Evolutionary conservation across 2,113 vertebrate species (phyloP).

Genomic region (Pogonocichla stellata): DNA sequence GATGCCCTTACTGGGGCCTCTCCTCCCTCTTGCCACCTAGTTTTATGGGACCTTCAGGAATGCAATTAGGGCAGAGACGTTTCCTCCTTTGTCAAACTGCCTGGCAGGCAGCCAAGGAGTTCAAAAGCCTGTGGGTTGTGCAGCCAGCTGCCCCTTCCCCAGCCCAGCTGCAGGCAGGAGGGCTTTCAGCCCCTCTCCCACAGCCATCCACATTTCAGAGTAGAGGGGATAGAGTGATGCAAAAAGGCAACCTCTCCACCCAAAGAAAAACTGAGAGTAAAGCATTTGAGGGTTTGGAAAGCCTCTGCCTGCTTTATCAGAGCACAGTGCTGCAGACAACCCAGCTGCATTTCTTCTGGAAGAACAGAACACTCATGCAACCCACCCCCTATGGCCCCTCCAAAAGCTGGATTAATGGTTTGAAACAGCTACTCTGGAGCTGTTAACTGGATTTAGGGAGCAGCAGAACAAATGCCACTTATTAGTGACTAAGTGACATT

Average conservation of each 20-base stretch:
- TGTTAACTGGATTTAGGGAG: background rate
- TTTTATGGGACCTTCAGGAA: constrained; percentile 54
- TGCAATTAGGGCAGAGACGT: constrained; percentile 43
- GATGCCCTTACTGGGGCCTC: constrained; percentile 28
- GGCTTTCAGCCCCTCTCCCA: background rate
- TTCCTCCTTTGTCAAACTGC: constrained; percentile 32
- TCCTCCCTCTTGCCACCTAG: background rate
- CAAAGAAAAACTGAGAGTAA: background rate
- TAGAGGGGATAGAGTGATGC: background rate
- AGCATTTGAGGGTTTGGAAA: background rate
- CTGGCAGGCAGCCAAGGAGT: constrained; percentile 27
- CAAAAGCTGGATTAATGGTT: background rate
- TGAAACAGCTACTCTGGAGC: background rate
- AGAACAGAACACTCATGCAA: background rate
- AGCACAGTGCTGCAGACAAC: background rate
- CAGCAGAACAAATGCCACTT: background rate
- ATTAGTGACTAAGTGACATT: background rate
- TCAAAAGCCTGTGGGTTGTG: background rate
- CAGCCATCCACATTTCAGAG: background rate
- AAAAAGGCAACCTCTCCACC: background rate
- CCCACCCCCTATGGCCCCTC: background rate
- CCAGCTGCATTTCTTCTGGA: background rate
- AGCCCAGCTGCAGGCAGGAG: background rate
- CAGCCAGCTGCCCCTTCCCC: background rate
- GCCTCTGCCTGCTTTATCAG: background rate